Percentiles rank a stretch among this genome's conserved stretches.
Conservation (phyloP, 2,888 invertebrate species). For the Peribatodes rhomboidaria region DNA sequence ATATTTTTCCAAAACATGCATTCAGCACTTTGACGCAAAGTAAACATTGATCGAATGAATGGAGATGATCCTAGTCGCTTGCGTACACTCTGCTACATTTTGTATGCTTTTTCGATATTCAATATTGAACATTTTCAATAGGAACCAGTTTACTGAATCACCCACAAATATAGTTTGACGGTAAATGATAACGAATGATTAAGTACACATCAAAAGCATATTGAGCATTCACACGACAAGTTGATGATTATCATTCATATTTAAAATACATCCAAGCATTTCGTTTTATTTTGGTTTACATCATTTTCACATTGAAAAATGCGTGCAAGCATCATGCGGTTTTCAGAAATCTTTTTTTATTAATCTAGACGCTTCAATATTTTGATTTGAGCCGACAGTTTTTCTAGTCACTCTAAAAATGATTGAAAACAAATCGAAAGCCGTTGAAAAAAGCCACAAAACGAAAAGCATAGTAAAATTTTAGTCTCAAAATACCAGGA, state of each 20-base stretch:
- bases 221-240: conserved; percentile 58
- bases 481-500: conserved; percentile 54
- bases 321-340: conserved; percentile 79
- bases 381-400: conserved; percentile 28
- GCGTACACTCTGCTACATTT: conserved; percentile 48
- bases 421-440: conserved; percentile 38
- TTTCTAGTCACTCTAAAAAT: neutral
- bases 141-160: neutral
- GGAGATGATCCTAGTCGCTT: conserved; percentile 57
- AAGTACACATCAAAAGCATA: conserved; percentile 79
- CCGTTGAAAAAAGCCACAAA: conserved; percentile 44
- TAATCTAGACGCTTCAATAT: conserved; percentile 59
- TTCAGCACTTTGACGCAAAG: conserved; percentile 80
- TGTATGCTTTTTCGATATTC: conserved; percentile 41
- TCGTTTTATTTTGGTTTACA: neutral
- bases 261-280: conserved; percentile 51
- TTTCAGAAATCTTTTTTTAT: conserved; percentile 47
- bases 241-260: conserved; percentile 36
- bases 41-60: conserved; percentile 73
- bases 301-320: conserved; percentile 65
- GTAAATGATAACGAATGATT: conserved; percentile 52
- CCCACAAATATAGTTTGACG: conserved; percentile 11
- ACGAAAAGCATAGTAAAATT: conserved; percentile 46
- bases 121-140: conserved; percentile 20
- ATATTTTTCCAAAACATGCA: conserved; percentile 80